phyloP scores from a whole-genome alignment of 1,140 invertebrate species.

The Penaeus japonicus region DNA sequence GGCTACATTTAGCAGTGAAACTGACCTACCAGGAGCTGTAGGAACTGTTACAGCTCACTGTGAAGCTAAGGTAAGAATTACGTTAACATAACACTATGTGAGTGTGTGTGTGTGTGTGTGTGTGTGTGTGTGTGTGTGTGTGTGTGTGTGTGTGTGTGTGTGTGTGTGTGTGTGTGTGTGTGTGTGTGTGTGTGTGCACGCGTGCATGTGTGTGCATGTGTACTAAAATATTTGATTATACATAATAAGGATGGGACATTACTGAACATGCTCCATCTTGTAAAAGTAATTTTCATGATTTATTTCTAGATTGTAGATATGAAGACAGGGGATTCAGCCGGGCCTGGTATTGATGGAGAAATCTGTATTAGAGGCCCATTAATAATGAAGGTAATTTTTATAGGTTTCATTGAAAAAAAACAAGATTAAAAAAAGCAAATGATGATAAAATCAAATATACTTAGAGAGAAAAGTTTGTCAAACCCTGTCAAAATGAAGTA shows the following conservation, averaged over 20 bases:
- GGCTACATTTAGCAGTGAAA: conserved; percentile 11
- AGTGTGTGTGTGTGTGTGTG: too few relatives aligned
- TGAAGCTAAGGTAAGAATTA: conserved; percentile 29
- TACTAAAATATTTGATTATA: too few relatives aligned
- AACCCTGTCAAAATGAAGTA: too few relatives aligned
- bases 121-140: too few relatives aligned
- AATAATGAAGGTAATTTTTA: conserved; percentile 54
- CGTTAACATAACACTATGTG: not conserved
- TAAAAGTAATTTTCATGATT: conserved; percentile 64
- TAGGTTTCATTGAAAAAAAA: not conserved
- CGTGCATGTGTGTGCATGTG: too few relatives aligned
- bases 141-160: too few relatives aligned
- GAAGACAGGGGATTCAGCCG: conserved; percentile 65
- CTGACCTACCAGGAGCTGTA: conserved; percentile 17
- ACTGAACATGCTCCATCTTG: conserved; percentile 62
- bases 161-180: too few relatives aligned
- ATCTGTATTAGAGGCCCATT: conserved; percentile 73
- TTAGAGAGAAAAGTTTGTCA: too few relatives aligned
- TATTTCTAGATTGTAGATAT: conserved; percentile 71
- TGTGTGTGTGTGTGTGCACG: too few relatives aligned
- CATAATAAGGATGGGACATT: too few relatives aligned
- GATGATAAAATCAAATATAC: not conserved
- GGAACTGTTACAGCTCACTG: conserved; percentile 26
- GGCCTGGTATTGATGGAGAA: conserved; percentile 71
- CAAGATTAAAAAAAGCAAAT: not conserved